Percentiles rank a stretch among this genome's conserved stretches.
phyloP scores from a whole-genome alignment of 2,797 vertebrate species.

The Neosilurus hyrtlii region DNA sequence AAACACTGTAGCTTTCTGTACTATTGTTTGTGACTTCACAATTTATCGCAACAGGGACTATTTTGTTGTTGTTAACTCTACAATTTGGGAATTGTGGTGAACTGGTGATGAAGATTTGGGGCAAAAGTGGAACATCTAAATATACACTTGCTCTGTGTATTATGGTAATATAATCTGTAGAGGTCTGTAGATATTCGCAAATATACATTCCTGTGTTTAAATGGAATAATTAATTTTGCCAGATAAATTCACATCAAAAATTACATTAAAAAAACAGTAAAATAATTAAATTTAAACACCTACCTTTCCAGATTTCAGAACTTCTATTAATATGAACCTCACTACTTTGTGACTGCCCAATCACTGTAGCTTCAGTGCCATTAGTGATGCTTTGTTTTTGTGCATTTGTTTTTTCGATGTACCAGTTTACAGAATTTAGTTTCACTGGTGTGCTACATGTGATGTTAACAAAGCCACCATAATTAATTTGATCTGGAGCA shows the following conservation, averaged over 20 bases:
- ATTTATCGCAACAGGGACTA: rapidly evolving
- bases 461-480: rapidly evolving
- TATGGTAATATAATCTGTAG: rapidly evolving
- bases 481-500: rapidly evolving
- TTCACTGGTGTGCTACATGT: neutral
- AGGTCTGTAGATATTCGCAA: slow-evolving; percentile 52
- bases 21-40: neutral
- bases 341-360: rapidly evolving
- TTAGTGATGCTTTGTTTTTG: neutral
- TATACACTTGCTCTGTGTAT: slow-evolving; percentile 50
- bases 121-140: slow-evolving; percentile 62
- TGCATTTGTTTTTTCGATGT: neutral
- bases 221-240: neutral
- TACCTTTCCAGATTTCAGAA: slow-evolving; percentile 65
- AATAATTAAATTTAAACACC: neutral
- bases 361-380: slow-evolving; percentile 42
- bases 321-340: rapidly evolving
- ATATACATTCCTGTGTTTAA: slow-evolving; percentile 61
- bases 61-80: rapidly evolving
- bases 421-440: rapidly evolving
- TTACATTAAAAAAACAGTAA: neutral
- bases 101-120: slow-evolving; percentile 42
- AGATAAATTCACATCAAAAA: neutral
- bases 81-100: slow-evolving; percentile 59
- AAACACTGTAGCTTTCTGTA: neutral